Conservation (phyloP, 2,888 invertebrate species). For the Leptopilina myrica region DNA sequence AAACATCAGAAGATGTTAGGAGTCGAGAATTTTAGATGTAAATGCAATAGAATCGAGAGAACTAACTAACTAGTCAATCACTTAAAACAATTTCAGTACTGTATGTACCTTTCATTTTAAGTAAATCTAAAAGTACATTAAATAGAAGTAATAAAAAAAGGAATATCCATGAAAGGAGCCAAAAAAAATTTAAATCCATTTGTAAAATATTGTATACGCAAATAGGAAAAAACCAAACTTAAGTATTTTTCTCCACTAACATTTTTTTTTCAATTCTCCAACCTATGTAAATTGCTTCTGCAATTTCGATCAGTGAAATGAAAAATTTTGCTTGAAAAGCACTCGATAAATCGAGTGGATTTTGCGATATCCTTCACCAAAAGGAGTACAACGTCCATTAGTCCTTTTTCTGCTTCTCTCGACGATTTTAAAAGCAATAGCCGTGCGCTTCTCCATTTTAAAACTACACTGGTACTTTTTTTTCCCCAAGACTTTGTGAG, state of each 20-base stretch:
- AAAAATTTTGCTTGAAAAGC: constrained; percentile 16
- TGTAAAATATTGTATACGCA: too few species aligned
- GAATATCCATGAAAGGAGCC: too few species aligned
- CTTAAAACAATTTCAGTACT: not conserved
- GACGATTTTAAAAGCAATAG: constrained; percentile 9
- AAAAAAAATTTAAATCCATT: too few species aligned
- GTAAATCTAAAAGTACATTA: too few species aligned
- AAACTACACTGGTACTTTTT: not conserved
- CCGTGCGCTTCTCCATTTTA: not conserved
- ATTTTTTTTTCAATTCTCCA: constrained; percentile 2
- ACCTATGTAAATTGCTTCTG: constrained; percentile 6
- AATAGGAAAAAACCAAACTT: too few species aligned
- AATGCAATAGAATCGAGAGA: not conserved
- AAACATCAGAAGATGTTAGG: not conserved
- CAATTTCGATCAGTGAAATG: constrained; percentile 20
- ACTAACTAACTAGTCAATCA: constrained; percentile 14
- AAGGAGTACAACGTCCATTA: constrained; percentile 22
- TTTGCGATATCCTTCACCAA: not conserved
- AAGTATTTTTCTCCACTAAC: too few species aligned
- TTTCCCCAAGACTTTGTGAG: not conserved
- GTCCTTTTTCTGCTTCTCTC: constrained; percentile 1
- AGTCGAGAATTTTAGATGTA: constrained; percentile 2
- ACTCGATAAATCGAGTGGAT: constrained; percentile 27
- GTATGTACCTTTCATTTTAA: too few species aligned
- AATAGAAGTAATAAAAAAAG: too few species aligned